These are phyloP conservation scores for Echinarachnius parma DNA, from an alignment of 53 echinoderm and acorn worm species.

Conservation along the genomic window DNA sequence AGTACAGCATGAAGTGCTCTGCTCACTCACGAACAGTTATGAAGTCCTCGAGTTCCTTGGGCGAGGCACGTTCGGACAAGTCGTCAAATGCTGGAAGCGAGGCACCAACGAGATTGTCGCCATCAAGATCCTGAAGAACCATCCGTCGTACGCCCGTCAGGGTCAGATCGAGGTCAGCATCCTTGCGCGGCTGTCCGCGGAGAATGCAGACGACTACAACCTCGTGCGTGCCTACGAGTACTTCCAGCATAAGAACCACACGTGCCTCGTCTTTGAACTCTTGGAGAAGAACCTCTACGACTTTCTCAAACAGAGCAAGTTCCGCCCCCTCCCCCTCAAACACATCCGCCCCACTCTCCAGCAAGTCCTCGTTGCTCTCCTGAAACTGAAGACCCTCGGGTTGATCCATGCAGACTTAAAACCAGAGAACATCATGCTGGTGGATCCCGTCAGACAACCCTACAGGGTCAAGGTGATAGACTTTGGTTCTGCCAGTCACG, in stretches of 20 bases:
- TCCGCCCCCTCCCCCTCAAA: slow-evolving; percentile 91
- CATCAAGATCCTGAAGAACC: slow-evolving; percentile 98
- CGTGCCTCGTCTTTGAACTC: slow-evolving; percentile 96
- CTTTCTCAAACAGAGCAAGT: slow-evolving; percentile 98
- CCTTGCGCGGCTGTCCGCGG: slow-evolving; percentile 84
- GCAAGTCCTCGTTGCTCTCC: slow-evolving; percentile 89
- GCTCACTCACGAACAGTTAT: slow-evolving; percentile 94
- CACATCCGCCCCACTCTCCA: slow-evolving; percentile 95
- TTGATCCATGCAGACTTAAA: slow-evolving; percentile 97
- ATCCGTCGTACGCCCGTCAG: slow-evolving; percentile 96
- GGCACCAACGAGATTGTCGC: slow-evolving; percentile 99
- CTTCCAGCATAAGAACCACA: slow-evolving; percentile 99
- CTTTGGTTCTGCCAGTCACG: slow-evolving; percentile 98
- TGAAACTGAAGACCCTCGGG: slow-evolving; percentile 90
- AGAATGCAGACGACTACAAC: slow-evolving; percentile 97
- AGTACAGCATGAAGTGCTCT: slow-evolving; percentile 94
- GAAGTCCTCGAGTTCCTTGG: slow-evolving; percentile 97
- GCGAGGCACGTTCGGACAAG: slow-evolving; percentile 96
- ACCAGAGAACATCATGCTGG: slow-evolving; percentile 97
- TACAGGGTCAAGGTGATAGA: slow-evolving; percentile 98
- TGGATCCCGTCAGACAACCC: slow-evolving; percentile 92
- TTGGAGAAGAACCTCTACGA: slow-evolving; percentile 98
- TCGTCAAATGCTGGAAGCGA: slow-evolving; percentile 99
- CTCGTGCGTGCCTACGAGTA: slow-evolving; percentile 97
- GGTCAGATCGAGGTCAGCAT: slow-evolving; percentile 99